Evolutionary conservation across 2,113 vertebrate genomes (phyloP).

Genomic region (Carettochelys insculpta): DNA sequence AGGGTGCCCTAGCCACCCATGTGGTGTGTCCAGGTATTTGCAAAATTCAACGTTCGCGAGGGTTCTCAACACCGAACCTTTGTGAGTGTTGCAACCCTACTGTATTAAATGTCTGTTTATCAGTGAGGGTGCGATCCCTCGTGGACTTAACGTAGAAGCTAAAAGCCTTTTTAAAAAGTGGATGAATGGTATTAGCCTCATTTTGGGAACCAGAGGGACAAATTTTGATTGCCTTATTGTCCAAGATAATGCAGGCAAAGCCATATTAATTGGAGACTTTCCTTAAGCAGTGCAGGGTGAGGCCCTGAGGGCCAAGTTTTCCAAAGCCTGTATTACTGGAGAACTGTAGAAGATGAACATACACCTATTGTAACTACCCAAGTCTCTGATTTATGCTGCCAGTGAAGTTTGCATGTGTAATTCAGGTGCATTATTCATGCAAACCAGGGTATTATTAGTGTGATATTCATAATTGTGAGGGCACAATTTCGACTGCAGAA

Average conservation of each 20-base stretch:
- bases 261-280: neutral
- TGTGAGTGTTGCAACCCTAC: too few species aligned
- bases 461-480: neutral
- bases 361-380: rapidly evolving
- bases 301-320: neutral
- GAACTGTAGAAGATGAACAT: neutral
- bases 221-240: neutral
- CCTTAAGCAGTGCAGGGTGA: rapidly evolving
- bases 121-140: neutral
- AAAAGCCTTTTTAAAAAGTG: neutral
- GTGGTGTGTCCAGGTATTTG: too few species aligned
- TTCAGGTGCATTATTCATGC: neutral
- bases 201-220: neutral
- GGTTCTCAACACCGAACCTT: too few species aligned
- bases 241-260: neutral
- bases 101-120: neutral
- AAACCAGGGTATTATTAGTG: neutral
- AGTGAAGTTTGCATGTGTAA: neutral
- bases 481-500: neutral
- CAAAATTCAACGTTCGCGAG: too few species aligned
- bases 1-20: too few species aligned
- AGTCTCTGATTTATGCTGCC: neutral
- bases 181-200: neutral
- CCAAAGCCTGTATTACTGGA: rapidly evolving
- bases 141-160: neutral